Percentiles rank a stretch among this genome's conserved stretches.
These are phyloP conservation scores for Contarinia nasturtii DNA, from an alignment of 1,140 invertebrate genomes.

Conservation along the genomic window DNA sequence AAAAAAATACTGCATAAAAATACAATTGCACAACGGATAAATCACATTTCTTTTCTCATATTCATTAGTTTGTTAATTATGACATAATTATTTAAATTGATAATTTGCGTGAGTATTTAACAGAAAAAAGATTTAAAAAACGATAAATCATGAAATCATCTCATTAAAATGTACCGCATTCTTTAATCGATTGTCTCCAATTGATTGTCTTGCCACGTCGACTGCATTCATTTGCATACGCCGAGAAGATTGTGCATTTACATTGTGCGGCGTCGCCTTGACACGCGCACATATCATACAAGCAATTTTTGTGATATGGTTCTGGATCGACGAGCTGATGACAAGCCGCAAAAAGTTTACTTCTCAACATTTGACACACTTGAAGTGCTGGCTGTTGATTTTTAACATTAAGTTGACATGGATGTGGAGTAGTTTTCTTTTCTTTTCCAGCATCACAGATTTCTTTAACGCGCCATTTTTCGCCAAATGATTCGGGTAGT, in stretches of 20 bases:
- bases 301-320: conserved; percentile 50
- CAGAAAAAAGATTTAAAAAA: too few species aligned
- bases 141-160: too few species aligned
- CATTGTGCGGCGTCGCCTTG: conserved; percentile 35
- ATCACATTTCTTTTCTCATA: too few species aligned
- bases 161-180: conserved; percentile 39
- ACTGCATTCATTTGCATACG: conserved; percentile 57
- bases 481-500: conserved; percentile 38
- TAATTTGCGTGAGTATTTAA: too few species aligned
- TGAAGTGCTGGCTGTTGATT: conserved; percentile 41
- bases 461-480: conserved; percentile 62
- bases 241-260: conserved; percentile 51
- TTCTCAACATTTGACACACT: conserved; percentile 40
- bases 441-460: conserved; percentile 35
- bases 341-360: conserved; percentile 40
- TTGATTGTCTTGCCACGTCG: conserved; percentile 35
- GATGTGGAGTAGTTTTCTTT: conserved; percentile 27
- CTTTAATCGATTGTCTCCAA: conserved; percentile 47
- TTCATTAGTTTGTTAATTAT: too few species aligned
- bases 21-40: too few species aligned
- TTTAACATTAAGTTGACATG: conserved; percentile 44
- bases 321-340: conserved; percentile 38
- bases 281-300: conserved; percentile 69
- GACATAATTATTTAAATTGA: conserved; percentile 3
- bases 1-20: too few species aligned